Evolutionary conservation across 2,113 vertebrate species (phyloP).

Genomic region (Atractosteus spatula): DNA sequence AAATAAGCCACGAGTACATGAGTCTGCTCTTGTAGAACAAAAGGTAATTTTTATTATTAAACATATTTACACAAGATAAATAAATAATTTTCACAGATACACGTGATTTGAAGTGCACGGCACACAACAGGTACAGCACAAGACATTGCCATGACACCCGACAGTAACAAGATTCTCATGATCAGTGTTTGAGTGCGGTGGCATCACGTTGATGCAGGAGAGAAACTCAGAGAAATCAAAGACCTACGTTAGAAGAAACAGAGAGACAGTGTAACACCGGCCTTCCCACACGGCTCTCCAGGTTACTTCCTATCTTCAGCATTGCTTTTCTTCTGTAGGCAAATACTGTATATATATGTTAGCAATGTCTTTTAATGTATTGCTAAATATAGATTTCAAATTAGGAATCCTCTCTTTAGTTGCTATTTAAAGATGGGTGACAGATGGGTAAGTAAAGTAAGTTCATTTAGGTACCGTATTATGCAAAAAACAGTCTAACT

Average conservation of each 20-base stretch:
- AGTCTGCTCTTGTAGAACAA: conserved; percentile 27
- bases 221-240: conserved; percentile 1
- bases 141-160: conserved; percentile 16
- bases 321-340: neutral
- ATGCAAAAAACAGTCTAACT: no score
- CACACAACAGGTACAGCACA: conserved; percentile 22
- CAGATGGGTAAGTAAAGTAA: no score
- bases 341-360: neutral
- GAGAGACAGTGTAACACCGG: neutral
- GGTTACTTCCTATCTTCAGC: neutral
- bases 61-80: conserved; percentile 33
- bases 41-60: conserved; percentile 33
- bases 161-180: neutral
- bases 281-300: neutral
- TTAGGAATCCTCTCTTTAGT: no score
- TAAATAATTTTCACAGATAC: conserved; percentile 18
- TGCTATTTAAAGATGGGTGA: no score
- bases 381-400: conserved; percentile 2
- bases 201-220: neutral
- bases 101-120: conserved; percentile 26
- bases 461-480: no score
- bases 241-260: neutral
- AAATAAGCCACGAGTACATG: conserved; percentile 3
- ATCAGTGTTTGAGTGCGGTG: neutral
- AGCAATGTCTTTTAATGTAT: conserved; percentile 4